Evolutionary conservation across 2,888 invertebrate species (phyloP), one percentile per base, ranked within the genome.

Genomic region (Dryomyza anilis): DNA sequence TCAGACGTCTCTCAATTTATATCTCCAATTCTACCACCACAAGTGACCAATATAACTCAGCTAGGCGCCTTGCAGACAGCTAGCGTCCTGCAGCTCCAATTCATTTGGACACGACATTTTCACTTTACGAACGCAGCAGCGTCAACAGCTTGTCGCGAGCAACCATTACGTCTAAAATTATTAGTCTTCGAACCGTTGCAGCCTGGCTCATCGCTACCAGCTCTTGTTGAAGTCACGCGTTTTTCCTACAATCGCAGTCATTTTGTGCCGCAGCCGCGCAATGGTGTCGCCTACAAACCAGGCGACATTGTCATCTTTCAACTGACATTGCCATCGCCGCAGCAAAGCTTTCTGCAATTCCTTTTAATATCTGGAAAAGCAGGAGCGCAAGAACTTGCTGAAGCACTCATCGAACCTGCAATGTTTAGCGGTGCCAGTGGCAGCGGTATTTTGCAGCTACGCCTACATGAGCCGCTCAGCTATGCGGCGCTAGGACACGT

Each of bases 21-120:
- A n/a, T n/a, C n/a, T n/a, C n/a, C n/a, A n/a, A n/a, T n/a, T n/a
- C n/a, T n/a, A n/a, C n/a, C n/a, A n/a, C n/a, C n/a, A n/a, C n/a
- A n/a, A n/a, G n/a, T n/a, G n/a, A n/a, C n/a, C n/a, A n/a, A n/a
- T n/a, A n/a, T n/a, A n/a, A n/a, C n/a, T n/a, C n/a, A n/a, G n/a
- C n/a, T n/a, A n/a, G n/a, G n/a, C n/a, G n/a, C n/a, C n/a, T n/a
- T n/a, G n/a, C n/a, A n/a, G n/a, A n/a, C n/a, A n/a, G n/a, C n/a
- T n/a, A n/a, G 77, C 19, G 86, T 91, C 57, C 85, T 95, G 50
- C 94, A 95, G 79, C 86, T 95, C 68, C 93, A 94, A 81, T 87
- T 95, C 73, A 62, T 76, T 2, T 88, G 89, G 77, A 89, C 90
- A 73, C 89, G 90, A 76, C 92, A 95, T 6, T 85, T 95, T 61